phyloP scores from a whole-genome alignment of 2,113 vertebrate genomes.

The Martes martes region DNA sequence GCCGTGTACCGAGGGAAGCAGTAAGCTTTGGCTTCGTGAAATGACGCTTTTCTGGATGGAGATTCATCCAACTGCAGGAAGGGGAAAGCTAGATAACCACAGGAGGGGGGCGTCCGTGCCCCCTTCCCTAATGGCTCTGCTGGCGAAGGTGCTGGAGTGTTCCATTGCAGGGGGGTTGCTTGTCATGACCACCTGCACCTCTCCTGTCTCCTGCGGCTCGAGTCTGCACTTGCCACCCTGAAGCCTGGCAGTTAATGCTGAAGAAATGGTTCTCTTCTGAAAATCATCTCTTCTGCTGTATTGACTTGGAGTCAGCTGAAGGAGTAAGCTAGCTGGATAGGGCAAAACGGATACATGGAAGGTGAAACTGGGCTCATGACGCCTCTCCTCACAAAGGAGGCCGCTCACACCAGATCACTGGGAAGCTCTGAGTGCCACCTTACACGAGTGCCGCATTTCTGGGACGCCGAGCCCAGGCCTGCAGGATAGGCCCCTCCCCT shows the following conservation, averaged over 20 bases:
- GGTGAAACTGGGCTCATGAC: not conserved
- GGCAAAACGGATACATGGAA: not conserved
- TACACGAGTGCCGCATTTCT: not conserved
- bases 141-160: fast-evolving
- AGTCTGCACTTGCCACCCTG: not conserved
- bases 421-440: not conserved
- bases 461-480: not conserved
- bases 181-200: not conserved
- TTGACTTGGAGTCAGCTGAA: slow-evolving; percentile 9
- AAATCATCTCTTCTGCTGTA: not conserved
- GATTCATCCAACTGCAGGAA: not conserved
- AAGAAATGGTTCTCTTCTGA: not conserved
- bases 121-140: not conserved
- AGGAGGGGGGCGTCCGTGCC: not conserved
- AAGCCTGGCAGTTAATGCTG: not conserved
- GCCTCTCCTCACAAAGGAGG: not conserved
- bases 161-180: not conserved
- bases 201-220: not conserved
- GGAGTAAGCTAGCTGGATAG: not conserved
- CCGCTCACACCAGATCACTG: not conserved
- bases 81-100: not conserved
- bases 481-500: not conserved
- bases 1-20: not conserved
- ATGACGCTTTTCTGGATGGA: not conserved
- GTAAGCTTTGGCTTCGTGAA: not conserved